Evolutionary conservation across 2,113 vertebrate genomes (phyloP).

Genomic region (Rhodinocichla rosea): DNA sequence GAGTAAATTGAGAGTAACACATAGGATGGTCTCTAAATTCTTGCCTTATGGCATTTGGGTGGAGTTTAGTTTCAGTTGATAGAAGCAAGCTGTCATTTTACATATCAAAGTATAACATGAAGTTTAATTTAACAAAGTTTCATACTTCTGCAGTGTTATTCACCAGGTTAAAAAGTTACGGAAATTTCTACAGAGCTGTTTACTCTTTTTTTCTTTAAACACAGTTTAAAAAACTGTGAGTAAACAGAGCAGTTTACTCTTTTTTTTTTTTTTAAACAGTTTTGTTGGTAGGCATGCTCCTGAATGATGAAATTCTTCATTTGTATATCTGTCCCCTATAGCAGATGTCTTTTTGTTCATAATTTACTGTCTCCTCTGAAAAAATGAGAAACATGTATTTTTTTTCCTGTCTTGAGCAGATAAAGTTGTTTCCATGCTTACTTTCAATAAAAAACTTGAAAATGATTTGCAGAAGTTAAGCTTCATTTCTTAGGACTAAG

Average conservation of each 20-base stretch:
- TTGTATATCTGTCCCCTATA: background rate
- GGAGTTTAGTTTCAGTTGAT: background rate
- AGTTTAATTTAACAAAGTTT: background rate
- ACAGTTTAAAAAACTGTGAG: background rate
- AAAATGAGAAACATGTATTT: background rate
- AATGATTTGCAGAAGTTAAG: background rate
- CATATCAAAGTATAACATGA: background rate
- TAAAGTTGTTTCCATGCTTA: background rate
- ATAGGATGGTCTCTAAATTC: background rate
- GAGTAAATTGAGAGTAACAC: background rate
- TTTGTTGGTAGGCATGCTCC: background rate
- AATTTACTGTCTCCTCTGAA: background rate
- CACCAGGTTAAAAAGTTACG: background rate
- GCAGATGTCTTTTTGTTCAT: background rate
- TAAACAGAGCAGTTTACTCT: background rate
- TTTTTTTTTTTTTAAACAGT: background rate
- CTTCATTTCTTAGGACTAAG: background rate
- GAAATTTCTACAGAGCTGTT: background rate
- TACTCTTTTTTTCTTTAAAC: background rate
- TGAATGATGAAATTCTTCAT: background rate
- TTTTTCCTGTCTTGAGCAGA: rapidly evolving
- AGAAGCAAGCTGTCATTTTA: background rate
- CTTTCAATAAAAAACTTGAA: background rate
- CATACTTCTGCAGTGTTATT: background rate
- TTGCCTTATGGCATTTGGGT: background rate